Percentiles rank a stretch among this genome's conserved stretches.
These are phyloP conservation scores for Aleiodes sp. DNA, from an alignment of 1,140 invertebrate genomes.

Conservation along the genomic window DNA sequence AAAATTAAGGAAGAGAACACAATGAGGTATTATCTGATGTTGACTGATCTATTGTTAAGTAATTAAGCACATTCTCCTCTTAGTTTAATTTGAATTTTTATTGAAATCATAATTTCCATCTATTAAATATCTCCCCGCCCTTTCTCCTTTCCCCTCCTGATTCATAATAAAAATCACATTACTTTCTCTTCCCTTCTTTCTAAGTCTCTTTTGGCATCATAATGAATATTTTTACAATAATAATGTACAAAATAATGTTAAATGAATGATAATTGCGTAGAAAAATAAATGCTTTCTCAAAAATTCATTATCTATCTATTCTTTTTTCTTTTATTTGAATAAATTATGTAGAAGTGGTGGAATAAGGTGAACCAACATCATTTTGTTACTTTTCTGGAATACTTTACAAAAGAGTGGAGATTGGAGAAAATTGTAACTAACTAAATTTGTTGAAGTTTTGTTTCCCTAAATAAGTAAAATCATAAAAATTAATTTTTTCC, in stretches of 20 bases:
- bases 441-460: too few species aligned
- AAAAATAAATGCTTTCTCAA: conserved; percentile 38
- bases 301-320: neutral
- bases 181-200: too few species aligned
- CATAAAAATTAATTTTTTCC: too few species aligned
- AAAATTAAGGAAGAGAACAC: conserved; percentile 16
- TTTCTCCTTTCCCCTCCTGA: neutral
- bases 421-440: too few species aligned
- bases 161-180: too few species aligned
- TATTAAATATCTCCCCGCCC: neutral
- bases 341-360: neutral
- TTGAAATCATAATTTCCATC: neutral
- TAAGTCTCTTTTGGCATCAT: too few species aligned
- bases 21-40: conserved; percentile 24
- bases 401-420: too few species aligned
- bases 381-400: too few species aligned
- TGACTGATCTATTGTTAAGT: conserved; percentile 34
- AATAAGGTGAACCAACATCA: too few species aligned
- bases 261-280: conserved; percentile 40
- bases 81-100: conserved; percentile 14
- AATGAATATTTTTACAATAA: conserved; percentile 41
- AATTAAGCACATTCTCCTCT: conserved; percentile 13
- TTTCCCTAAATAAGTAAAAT: too few species aligned
- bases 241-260: conserved; percentile 40
- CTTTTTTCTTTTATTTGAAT: neutral